Base-by-base conservation (phyloP, 2,113 vertebrate species). In the Anarrhichthys ocellatus region DNA sequence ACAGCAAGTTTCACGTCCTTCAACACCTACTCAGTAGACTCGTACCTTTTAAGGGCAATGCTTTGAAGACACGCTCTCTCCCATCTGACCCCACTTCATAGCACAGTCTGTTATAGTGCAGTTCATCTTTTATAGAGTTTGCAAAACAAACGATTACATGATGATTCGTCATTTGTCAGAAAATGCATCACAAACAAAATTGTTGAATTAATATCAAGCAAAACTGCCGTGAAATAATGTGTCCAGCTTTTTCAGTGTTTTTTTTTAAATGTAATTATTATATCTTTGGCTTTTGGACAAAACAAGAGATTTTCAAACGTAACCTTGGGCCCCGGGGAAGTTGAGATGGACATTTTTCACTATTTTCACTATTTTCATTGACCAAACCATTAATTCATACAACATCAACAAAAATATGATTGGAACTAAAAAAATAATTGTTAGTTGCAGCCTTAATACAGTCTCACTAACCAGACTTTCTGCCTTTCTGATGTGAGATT, bases 21-120 rank as follows among this genome's bases (percentile, higher is more conserved):
- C 34, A 48, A 8, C 20, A 58, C 18, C 40, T 62, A 13, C 50
- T 65, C 24, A 54, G 46, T 44, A 20, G 64, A 72, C 29, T 27
- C 66, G 63, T 54, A 32, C 64, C 40, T 66, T 71, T 27, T 70
- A 69, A 69, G 76, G 76, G 20, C 46, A 76, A 29, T 20, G n/a
- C 74, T 58, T 17, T 76, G 24, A 56, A 38, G 42, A 73, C 44
- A 44, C 2, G 14, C 46, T 34, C 24, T 24, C 32, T 59, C 24
- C 22, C 15, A 48, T 58, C 40, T 34, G 34, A 76, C 5, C 29
- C 18, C 24, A 9, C 17, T 40, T 20, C 5, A 73, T 17, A 36
- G n/a, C 8, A 38, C 29, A 48, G 40, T 52, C 18, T 1, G 7
- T 18, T 18, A 29, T 3, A 14, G 13, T 15, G 7, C 59, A 61